Evolutionary conservation across 1,140 invertebrate species (phyloP).

Genomic region (Aphidius gifuensis): DNA sequence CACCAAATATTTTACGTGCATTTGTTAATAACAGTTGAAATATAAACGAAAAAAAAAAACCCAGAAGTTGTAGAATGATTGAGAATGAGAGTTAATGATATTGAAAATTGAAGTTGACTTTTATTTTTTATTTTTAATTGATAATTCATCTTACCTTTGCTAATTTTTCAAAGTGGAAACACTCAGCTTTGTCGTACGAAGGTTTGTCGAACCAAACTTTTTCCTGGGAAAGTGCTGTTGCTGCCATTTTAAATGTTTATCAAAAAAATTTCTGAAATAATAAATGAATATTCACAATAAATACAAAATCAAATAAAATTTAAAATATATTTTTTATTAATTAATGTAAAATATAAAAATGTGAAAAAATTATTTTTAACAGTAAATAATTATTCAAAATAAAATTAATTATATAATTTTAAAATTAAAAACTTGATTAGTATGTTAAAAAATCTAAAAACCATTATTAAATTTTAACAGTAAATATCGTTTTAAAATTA

Average conservation of each 20-base stretch:
- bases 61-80: conserved; percentile 7
- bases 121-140: conserved; percentile 9
- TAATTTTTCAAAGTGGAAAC: conserved; percentile 48
- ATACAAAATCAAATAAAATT: not conserved
- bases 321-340: not conserved
- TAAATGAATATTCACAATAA: not conserved
- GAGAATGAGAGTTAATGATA: conserved; percentile 9
- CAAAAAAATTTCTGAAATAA: conserved; percentile 16
- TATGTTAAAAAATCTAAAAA: no score
- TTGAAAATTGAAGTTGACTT: conserved; percentile 28
- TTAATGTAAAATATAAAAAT: no score
- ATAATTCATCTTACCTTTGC: conserved; percentile 48
- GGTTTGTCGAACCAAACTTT: conserved; percentile 57
- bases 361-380: no score
- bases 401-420: no score
- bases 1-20: conserved; percentile 20
- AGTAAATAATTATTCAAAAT: no score
- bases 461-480: no score
- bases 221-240: conserved; percentile 45
- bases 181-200: conserved; percentile 57
- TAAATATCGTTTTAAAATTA: no score
- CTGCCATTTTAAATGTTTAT: conserved; percentile 36
- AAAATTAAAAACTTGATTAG: no score
- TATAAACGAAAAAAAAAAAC: not conserved
- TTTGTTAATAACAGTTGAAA: conserved; percentile 19